Conservation (phyloP, 2,797 vertebrate genomes). For the Poeciliopsis paucimaculata region DNA sequence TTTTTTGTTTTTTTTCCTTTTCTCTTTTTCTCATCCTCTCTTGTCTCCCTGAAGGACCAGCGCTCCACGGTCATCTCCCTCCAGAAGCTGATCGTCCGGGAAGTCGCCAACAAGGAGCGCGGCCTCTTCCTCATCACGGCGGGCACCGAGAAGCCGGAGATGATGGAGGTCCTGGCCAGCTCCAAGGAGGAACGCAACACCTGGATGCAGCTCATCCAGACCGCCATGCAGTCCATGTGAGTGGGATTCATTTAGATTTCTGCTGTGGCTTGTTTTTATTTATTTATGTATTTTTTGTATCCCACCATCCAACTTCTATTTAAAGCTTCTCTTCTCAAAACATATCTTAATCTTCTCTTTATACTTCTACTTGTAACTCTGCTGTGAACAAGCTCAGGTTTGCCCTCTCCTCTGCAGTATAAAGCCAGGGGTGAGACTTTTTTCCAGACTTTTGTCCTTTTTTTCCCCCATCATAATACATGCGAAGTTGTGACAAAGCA, state of each 20-base stretch:
- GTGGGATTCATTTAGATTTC: conserved; percentile 49
- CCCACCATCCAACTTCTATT: not conserved
- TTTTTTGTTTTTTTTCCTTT: conserved; percentile 7
- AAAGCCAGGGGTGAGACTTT: conserved; percentile 57
- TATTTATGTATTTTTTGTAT: not conserved
- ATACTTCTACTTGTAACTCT: conserved; percentile 6
- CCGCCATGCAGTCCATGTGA: conserved; percentile 92
- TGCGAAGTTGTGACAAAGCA: conserved; percentile 56
- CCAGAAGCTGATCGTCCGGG: conserved; percentile 95
- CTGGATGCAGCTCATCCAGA: conserved; percentile 94
- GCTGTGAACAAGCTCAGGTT: not conserved
- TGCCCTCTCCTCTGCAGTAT: conserved; percentile 37
- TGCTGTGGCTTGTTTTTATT: too few relatives aligned
- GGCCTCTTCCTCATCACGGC: conserved; percentile 96
- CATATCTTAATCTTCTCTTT: not conserved
- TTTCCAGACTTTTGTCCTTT: conserved; percentile 27
- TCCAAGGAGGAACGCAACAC: conserved; percentile 93
- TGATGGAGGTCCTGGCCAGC: conserved; percentile 93
- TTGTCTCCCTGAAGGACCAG: conserved; percentile 85
- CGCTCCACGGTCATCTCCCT: conserved; percentile 95
- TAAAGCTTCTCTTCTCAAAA: not conserved
- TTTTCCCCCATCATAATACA: conserved; percentile 45
- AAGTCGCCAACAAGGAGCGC: conserved; percentile 96
- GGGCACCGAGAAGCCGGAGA: conserved; percentile 89
- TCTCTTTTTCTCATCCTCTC: conserved; percentile 7